Evolutionary conservation across 2,113 vertebrate species (phyloP), one percentile per base, ranked within the genome.

Genomic region (Rhinolophus ferrumequinum): DNA sequence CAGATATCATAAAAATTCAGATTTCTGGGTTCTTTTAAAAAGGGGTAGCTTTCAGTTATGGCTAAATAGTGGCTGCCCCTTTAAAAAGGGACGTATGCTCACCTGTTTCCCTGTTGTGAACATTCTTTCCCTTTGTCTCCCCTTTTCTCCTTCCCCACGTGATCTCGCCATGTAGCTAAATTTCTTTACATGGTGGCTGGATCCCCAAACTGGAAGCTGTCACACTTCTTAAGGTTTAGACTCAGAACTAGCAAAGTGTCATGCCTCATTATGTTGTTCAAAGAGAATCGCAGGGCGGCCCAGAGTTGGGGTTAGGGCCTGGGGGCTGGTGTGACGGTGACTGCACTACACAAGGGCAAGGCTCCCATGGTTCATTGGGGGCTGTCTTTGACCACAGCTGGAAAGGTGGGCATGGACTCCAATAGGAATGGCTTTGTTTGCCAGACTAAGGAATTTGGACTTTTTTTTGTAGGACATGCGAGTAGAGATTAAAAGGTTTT

Each of bases 221-320:
- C 21, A 2, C 38, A 12, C 52, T 88, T 86, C 44, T 44, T 56
- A 33, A 82, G 33, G 11, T 58, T 58, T 47, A 89, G 15, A 58
- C 30, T 44, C 67, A 50, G 62, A 75, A n/a, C 33, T 90, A 52
- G 12, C 66, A 28, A 24, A 69, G 33, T 38, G 44, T 77, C 76
- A 64, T 0, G 1, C 52, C 26, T 13, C 35, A 9, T 44, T 77
- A 26, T 18, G 19, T 50, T 69, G n/a, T 41, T 79, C 41, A 79
- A 4, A 64, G 50, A 80, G 58, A 54, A n/a, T 47, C 73, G 28
- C n/a, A 15, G 38, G 52, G 35, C 9, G 47, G 28, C 56, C 69
- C 47, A 26, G 44, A 56, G 64, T 76, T 1, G 0, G 44, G 30
- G 44, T 15, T 22, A 0, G 0, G 11, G 5, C 24, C 19, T 21